Base-by-base conservation (phyloP, 2,888 invertebrate genomes). In the Uropetala carovei region DNA sequence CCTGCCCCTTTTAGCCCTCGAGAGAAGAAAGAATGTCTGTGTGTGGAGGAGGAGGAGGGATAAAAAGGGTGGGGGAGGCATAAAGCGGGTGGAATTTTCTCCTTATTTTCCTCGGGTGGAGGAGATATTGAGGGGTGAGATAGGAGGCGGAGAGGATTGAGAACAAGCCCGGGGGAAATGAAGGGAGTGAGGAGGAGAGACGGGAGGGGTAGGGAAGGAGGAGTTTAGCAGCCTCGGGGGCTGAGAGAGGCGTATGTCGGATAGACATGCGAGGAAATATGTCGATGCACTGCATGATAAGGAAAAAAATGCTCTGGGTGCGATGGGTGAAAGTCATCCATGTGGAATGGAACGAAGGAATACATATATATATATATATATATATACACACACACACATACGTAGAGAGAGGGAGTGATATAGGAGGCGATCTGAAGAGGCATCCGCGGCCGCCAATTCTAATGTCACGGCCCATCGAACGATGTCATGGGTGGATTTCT, bases 261-360 rank as follows among this genome's bases (percentile, higher is more conserved):
- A 58, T 58, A 85, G 85, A 58, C 86, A 60, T 60, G 30, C 86
- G 85, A 59, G 59, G 86, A 86, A 60, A 60, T 86, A 60, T 60
- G 30, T 86, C 60, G 60, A 86, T 86, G 86, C 30, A 27, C 86
- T 16, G 30, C 27, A 30, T 60, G 86, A 86, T 86, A 60, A 86
- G 58, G 86, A 22, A 27, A n/a, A n/a, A 30, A 82, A 43, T 27
- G 14, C 57, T n/a, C 3, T n/a, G 57, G 57, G 57, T 10, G 84
- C n/a, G 57, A 14, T 30, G 83, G 83, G 10, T 75, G n/a, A 57
- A 57, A 18, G 11, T 22, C 57, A 57, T 84, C 10, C 22, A 59
- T 10, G 85, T 27, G 11, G 27, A 58, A 58, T 68, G n/a, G 68
- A 68, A 11, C 9, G 64, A n/a, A 64, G 64, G 64, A 64, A 64